Evolutionary conservation across 2,113 vertebrate genomes (phyloP).

Genomic region (Pseudopodoces humilis): DNA sequence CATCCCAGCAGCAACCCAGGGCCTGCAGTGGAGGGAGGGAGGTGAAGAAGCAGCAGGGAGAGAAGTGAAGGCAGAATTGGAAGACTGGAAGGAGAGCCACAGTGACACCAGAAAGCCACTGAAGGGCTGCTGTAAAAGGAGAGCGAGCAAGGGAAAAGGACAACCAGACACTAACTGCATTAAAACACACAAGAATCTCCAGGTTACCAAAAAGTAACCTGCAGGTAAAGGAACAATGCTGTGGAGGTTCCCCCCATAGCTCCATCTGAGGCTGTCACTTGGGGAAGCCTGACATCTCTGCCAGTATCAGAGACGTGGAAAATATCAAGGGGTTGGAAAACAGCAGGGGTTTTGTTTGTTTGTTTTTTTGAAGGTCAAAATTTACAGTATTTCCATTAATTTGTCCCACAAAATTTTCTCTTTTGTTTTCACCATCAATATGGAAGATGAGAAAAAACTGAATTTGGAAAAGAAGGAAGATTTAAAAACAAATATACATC

Average conservation of each 20-base stretch:
- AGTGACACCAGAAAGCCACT: accelerated
- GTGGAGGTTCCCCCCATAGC: background rate
- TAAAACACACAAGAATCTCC: background rate
- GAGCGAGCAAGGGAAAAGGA: background rate
- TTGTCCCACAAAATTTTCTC: background rate
- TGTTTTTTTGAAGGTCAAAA: background rate
- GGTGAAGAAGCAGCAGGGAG: background rate
- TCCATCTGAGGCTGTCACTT: background rate
- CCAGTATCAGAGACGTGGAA: background rate
- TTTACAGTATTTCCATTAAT: background rate
- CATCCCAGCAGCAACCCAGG: background rate
- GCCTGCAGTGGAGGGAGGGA: background rate
- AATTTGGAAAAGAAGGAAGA: background rate
- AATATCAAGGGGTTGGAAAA: background rate
- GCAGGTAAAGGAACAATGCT: background rate
- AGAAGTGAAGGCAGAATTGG: background rate
- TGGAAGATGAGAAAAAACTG: background rate
- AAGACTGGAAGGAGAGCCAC: background rate
- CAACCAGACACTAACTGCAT: background rate
- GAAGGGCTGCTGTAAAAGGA: background rate
- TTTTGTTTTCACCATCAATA: background rate
- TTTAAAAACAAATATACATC: background rate
- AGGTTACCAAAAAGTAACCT: background rate
- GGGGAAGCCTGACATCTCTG: background rate
- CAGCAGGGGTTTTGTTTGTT: background rate